These are phyloP conservation scores for Danaus melanippus DNA, from an alignment of 1,140 invertebrate species.

Conservation along the genomic window DNA sequence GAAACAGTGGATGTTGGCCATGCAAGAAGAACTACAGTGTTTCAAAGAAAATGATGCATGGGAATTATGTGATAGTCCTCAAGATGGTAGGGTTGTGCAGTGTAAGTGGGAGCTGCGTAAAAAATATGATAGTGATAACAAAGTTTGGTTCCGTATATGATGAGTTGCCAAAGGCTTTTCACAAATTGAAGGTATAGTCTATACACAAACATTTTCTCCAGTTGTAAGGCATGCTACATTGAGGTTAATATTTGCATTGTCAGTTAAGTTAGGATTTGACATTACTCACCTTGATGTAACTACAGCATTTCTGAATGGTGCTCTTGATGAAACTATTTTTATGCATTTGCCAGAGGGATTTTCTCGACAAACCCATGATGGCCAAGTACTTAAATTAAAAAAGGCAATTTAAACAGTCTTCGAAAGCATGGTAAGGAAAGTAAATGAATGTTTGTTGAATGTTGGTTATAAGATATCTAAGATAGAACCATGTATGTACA, in stretches of 20 bases:
- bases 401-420: constrained; percentile 8
- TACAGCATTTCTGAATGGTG: constrained; percentile 7
- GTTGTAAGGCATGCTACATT: constrained; percentile 9
- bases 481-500: constrained; percentile 9
- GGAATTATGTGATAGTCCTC: constrained; percentile 4
- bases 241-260: constrained; percentile 5
- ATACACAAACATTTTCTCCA: constrained; percentile 5
- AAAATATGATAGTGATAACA: constrained; percentile 7
- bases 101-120: constrained; percentile 3
- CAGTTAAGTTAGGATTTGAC: constrained; percentile 4
- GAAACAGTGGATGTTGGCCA: too few relatives aligned
- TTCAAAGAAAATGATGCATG: constrained; percentile 4
- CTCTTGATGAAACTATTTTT: constrained; percentile 6
- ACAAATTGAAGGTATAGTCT: not conserved
- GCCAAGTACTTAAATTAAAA: constrained; percentile 6
- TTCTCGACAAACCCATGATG: not conserved
- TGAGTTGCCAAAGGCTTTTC: constrained; percentile 5
- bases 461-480: constrained; percentile 4
- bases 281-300: constrained; percentile 5
- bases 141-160: constrained; percentile 5
- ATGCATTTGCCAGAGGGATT: constrained; percentile 3
- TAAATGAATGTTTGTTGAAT: constrained; percentile 7
- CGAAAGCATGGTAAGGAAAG: constrained; percentile 7
- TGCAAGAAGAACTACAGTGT: too few relatives aligned
- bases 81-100: constrained; percentile 6